Evolutionary conservation across 2,888 invertebrate species (phyloP).

Genomic region (Anagyrus pseudococci): DNA sequence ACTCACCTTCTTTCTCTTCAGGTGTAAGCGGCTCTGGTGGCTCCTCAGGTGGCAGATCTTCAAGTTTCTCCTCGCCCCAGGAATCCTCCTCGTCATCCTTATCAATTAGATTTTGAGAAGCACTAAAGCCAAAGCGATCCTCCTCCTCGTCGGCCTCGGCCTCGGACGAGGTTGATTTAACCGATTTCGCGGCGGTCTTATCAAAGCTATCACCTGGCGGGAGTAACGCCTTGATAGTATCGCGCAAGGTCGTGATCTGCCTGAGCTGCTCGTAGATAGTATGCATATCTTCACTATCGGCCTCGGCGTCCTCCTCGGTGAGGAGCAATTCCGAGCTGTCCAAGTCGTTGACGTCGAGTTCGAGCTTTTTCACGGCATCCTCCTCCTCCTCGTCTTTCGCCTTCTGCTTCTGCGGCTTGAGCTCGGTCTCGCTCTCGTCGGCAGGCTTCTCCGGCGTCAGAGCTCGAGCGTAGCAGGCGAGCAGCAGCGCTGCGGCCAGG

Average conservation of each 20-base stretch:
- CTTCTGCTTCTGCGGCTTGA: not conserved
- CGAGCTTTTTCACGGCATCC: not conserved
- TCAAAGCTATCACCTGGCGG: conserved; percentile 44
- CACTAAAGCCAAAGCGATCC: conserved; percentile 4
- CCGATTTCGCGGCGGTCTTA: conserved; percentile 42
- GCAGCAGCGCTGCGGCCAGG: not conserved
- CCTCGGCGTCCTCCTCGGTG: not conserved
- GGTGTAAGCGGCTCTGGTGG: conserved; percentile 67
- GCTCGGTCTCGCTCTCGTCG: not conserved
- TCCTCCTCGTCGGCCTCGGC: conserved; percentile 42
- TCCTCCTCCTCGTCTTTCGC: not conserved
- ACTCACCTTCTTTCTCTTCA: conserved; percentile 72
- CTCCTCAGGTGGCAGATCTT: conserved; percentile 62
- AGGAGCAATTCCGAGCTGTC: too few relatives aligned
- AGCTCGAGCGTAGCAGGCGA: not conserved
- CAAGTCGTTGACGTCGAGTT: too few relatives aligned
- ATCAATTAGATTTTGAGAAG: conserved; percentile 2
- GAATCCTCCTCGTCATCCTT: conserved; percentile 2
- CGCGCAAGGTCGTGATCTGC: conserved; percentile 47
- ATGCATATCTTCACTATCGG: conserved; percentile 44
- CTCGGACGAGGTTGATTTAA: conserved; percentile 12
- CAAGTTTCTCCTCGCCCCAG: conserved; percentile 44
- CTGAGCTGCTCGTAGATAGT: conserved; percentile 46
- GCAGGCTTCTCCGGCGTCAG: not conserved
- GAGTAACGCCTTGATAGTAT: conserved; percentile 48